Evolutionary conservation across 2,113 vertebrate species (phyloP).

Genomic region (Puntigrus tetrazona): DNA sequence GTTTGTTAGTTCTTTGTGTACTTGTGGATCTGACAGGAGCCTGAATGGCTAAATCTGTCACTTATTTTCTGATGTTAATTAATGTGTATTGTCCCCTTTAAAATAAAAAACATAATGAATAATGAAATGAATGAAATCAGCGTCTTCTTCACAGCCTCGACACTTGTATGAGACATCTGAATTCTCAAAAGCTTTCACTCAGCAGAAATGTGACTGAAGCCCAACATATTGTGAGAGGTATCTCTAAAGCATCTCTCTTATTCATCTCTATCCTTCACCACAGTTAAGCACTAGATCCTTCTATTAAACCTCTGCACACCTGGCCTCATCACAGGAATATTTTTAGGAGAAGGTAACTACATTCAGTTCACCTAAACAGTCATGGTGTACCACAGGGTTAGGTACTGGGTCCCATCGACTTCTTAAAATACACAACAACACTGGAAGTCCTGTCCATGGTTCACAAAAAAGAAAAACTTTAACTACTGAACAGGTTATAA

Average conservation of each 20-base stretch:
- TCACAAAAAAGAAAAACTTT: not conserved
- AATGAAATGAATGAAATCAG: too few relatives aligned
- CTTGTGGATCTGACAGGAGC: too few relatives aligned
- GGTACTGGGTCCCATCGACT: not conserved
- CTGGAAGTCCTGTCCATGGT: not conserved
- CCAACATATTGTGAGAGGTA: not conserved
- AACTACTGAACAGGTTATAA: not conserved
- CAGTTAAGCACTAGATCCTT: not conserved
- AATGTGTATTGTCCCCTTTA: too few relatives aligned
- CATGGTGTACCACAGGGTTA: not conserved
- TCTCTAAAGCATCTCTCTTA: not conserved
- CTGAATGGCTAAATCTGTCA: too few relatives aligned
- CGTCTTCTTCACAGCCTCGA: not conserved
- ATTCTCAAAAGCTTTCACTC: not conserved
- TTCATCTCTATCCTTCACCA: not conserved
- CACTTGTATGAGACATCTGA: not conserved
- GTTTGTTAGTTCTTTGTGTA: too few relatives aligned
- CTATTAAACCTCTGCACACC: not conserved
- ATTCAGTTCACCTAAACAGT: not conserved
- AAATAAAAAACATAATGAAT: too few relatives aligned
- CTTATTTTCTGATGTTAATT: too few relatives aligned
- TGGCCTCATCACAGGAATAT: not conserved
- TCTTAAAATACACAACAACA: not conserved
- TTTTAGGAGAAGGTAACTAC: not conserved
- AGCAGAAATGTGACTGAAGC: not conserved